Conservation (phyloP, 2,797 vertebrate genomes). For the Merluccius polli region DNA sequence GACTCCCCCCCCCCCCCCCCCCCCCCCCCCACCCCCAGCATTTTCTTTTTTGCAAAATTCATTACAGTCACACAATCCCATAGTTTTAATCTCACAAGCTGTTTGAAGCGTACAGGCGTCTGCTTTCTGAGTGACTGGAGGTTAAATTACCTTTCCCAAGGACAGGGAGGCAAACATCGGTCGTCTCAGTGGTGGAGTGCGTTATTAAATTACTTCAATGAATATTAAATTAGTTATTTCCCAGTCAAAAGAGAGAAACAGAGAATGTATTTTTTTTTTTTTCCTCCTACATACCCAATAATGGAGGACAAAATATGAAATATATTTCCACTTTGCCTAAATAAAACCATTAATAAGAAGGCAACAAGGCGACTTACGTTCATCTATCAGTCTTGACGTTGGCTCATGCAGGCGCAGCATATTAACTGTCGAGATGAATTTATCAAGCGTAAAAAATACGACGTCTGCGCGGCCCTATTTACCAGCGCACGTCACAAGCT, state of each 20-base stretch:
- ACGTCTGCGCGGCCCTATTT: slow-evolving; percentile 30
- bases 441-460: slow-evolving; percentile 36
- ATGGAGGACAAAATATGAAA: background rate
- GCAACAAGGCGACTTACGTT: background rate
- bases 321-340: slow-evolving; percentile 3
- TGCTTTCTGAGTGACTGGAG: background rate
- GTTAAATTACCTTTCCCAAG: background rate
- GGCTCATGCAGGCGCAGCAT: slow-evolving; percentile 18
- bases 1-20: no score
- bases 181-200: background rate
- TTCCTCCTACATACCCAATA: background rate
- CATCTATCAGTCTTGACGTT: background rate
- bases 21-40: no score
- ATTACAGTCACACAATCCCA: background rate
- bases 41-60: background rate
- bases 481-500: slow-evolving; percentile 10
- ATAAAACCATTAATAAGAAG: slow-evolving; percentile 11
- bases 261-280: background rate
- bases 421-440: slow-evolving; percentile 50
- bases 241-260: background rate
- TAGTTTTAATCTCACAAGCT: background rate
- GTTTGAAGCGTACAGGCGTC: background rate
- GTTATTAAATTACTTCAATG: slow-evolving; percentile 3
- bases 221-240: background rate
- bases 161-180: background rate